phyloP scores from a whole-genome alignment of 2,797 vertebrate species.

The Melopsittacus undulatus region DNA sequence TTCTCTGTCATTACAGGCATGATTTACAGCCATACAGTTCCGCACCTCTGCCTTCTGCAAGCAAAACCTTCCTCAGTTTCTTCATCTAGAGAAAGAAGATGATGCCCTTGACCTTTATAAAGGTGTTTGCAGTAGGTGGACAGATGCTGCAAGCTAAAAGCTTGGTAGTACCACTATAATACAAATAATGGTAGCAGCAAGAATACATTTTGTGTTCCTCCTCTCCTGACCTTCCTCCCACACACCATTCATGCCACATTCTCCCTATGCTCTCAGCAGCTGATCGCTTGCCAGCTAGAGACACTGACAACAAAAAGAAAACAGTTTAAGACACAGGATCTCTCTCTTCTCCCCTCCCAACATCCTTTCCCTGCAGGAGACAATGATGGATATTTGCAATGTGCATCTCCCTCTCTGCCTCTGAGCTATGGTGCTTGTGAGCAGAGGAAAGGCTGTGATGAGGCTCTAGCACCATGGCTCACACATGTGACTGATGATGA shows the following conservation, averaged over 20 bases:
- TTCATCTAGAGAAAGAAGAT: neutral
- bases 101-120: neutral
- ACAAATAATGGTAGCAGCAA: neutral
- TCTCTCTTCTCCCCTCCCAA: neutral
- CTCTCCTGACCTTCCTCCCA: neutral
- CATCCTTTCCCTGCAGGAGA: neutral
- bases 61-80: neutral
- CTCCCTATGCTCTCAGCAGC: neutral
- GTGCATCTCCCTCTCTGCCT: neutral
- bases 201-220: neutral
- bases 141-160: neutral
- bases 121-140: neutral
- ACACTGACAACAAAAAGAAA: conserved; percentile 10
- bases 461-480: neutral
- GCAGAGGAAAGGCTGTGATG: neutral
- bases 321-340: neutral
- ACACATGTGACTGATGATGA: conserved; percentile 30
- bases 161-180: neutral
- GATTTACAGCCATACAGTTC: neutral
- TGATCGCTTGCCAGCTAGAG: neutral
- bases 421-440: neutral
- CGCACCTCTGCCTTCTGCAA: neutral
- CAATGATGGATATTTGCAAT: neutral
- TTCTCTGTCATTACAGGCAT: neutral
- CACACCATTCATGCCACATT: neutral